Conservation (phyloP, 2,888 invertebrate species). For the Euproctis similis region DNA sequence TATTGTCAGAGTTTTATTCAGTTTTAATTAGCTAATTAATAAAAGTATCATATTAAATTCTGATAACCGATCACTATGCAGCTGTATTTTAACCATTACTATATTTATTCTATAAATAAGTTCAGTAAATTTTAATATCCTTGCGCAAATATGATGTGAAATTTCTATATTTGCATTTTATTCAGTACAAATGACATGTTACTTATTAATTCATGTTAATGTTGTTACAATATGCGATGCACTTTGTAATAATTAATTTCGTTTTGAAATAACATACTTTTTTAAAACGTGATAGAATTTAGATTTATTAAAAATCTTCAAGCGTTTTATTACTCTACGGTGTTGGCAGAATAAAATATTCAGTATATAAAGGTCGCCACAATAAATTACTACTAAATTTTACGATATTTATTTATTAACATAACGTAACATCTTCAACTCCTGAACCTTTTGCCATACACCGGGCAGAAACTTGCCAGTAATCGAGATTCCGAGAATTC, state of each 20-base stretch:
- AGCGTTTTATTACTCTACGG: too few relatives aligned
- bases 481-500: too few relatives aligned
- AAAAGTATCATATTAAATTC: conserved; percentile 12
- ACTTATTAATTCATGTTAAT: conserved; percentile 38
- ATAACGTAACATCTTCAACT: too few relatives aligned
- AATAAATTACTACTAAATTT: too few relatives aligned
- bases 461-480: too few relatives aligned
- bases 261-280: too few relatives aligned
- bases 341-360: too few relatives aligned
- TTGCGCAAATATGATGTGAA: conserved; percentile 17
- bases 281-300: too few relatives aligned
- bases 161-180: conserved; percentile 28
- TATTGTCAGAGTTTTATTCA: background rate
- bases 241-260: conserved; percentile 36
- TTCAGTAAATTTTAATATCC: conserved; percentile 20
- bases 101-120: conserved; percentile 13
- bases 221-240: conserved; percentile 40
- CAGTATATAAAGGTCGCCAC: too few relatives aligned
- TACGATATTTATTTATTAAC: too few relatives aligned
- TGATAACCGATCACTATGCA: conserved; percentile 11
- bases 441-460: too few relatives aligned
- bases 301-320: too few relatives aligned
- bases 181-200: conserved; percentile 37
- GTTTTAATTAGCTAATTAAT: background rate
- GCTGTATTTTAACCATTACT: conserved; percentile 10